Conservation (phyloP, 2,113 vertebrate genomes). For the Gyps fulvus region DNA sequence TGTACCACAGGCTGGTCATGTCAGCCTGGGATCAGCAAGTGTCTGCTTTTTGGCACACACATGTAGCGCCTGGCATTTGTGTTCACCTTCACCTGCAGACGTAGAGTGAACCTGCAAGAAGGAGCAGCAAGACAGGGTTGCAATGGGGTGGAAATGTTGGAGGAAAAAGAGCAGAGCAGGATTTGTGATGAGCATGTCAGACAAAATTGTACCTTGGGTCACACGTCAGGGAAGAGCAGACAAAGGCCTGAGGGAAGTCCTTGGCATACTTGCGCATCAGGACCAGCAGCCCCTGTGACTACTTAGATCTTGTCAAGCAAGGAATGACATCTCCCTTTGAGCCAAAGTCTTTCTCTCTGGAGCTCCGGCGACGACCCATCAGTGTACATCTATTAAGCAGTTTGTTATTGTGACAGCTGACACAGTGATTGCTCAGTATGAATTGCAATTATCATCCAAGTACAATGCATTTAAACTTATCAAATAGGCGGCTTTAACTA, state of each 20-base stretch:
- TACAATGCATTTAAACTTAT: background rate
- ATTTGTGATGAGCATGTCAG: background rate
- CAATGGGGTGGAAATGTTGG: background rate
- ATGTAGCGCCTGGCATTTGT: background rate
- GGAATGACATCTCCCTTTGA: conserved; percentile 2
- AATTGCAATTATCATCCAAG: background rate
- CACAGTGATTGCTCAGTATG: background rate
- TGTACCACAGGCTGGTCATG: accelerated
- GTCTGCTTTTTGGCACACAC: background rate
- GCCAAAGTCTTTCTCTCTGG: background rate
- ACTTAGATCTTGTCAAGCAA: background rate
- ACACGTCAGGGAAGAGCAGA: background rate
- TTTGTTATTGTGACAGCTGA: conserved; percentile 48
- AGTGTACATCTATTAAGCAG: background rate
- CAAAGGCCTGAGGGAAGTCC: background rate
- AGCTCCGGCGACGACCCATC: background rate
- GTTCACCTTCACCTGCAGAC: background rate
- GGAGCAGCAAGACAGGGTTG: background rate
- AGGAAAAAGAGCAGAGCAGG: background rate
- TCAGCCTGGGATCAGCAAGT: background rate
- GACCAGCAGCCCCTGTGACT: background rate
- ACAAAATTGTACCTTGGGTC: background rate
- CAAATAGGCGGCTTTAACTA: background rate
- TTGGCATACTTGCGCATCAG: background rate
- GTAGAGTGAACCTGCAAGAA: background rate